phyloP scores from a whole-genome alignment of 2,113 vertebrate species.

The Polypterus senegalus region DNA sequence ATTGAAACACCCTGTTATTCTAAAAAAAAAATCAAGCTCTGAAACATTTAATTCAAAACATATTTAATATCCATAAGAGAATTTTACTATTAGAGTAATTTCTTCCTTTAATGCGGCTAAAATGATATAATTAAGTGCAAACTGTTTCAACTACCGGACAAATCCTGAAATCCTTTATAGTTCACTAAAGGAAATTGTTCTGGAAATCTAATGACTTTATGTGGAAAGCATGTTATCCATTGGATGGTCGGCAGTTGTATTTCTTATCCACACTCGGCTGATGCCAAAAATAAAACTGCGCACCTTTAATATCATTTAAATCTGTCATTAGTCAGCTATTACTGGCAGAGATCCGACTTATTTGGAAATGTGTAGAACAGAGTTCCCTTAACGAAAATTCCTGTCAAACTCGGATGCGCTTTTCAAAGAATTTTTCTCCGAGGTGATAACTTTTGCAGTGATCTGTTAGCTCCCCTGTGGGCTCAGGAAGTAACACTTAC shows the following conservation, averaged over 20 bases:
- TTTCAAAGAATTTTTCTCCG: not conserved
- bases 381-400: not conserved
- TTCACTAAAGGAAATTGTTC: not conserved
- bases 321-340: conserved; percentile 21
- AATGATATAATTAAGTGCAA: not conserved
- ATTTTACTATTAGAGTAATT: not conserved
- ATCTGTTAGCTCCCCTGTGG: not conserved
- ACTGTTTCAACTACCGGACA: not conserved
- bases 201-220: not conserved
- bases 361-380: conserved; percentile 21
- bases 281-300: conserved; percentile 16
- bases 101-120: not conserved
- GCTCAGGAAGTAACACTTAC: not conserved
- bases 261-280: conserved; percentile 27
- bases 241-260: conserved; percentile 20
- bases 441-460: not conserved
- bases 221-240: conserved; percentile 37
- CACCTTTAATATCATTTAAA: conserved; percentile 17
- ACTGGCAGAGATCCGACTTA: conserved; percentile 14
- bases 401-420: not conserved
- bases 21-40: too few relatives aligned
- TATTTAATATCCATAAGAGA: not conserved
- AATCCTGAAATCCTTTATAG: not conserved
- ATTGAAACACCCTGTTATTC: too few relatives aligned
- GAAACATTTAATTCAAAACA: not conserved